A percentile compares a stretch with the other conserved stretches of the same genome.
These are phyloP conservation scores for Podabrus alpinus DNA, from an alignment of 2,888 invertebrate genomes.

Conservation along the genomic window DNA sequence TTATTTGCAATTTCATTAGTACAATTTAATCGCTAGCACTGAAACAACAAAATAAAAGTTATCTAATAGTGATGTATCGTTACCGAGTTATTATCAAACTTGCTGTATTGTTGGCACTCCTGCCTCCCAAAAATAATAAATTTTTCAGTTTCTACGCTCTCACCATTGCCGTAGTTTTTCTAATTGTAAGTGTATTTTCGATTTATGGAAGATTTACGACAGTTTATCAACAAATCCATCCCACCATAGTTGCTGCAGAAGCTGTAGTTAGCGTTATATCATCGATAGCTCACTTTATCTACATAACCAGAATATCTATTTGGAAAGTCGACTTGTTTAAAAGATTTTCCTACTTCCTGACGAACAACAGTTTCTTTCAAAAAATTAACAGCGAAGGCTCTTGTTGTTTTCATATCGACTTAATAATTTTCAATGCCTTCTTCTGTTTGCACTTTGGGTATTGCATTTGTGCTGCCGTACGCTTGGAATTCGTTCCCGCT, in stretches of 20 bases:
- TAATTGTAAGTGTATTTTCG: not conserved
- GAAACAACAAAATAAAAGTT: not conserved
- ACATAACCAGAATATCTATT: not conserved
- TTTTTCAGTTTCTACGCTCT: not conserved
- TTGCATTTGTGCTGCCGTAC: not conserved
- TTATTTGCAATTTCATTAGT: not conserved
- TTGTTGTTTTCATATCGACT: not conserved
- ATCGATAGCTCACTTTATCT: not conserved
- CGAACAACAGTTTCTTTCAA: no score
- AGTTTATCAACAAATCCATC: not conserved
- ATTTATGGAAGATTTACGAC: not conserved
- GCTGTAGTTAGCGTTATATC: not conserved
- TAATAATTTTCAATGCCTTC: not conserved
- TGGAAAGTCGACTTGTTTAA: not conserved
- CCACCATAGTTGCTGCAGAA: not conserved
- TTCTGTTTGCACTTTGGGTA: not conserved
- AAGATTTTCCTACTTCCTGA: not conserved
- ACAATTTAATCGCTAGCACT: not conserved
- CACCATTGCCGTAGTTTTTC: not conserved
- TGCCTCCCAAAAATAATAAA: not conserved
- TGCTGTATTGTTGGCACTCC: not conserved
- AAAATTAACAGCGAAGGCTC: not conserved
- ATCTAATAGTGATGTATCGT: no score
- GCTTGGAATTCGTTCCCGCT: not conserved
- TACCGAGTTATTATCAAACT: not conserved